A percentile compares a stretch with the other conserved stretches of the same genome.
Evolutionary conservation across 2,797 vertebrate genomes (phyloP).

Genomic region (Microcaecilia unicolor): DNA sequence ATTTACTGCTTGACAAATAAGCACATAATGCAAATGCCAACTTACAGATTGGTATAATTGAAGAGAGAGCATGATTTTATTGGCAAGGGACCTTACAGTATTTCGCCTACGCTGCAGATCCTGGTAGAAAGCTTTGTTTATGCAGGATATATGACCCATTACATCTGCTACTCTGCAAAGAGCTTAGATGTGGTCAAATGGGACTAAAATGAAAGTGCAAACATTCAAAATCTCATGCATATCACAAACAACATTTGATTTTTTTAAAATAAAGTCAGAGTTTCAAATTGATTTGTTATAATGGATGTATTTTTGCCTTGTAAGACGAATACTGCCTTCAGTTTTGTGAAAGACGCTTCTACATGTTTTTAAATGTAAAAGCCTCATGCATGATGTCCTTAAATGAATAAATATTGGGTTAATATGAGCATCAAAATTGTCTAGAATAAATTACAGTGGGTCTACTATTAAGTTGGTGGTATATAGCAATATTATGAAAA

Average conservation of each 20-base stretch:
- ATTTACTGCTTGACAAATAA: slow-evolving; percentile 43
- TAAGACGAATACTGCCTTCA: neutral
- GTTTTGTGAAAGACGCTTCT: neutral
- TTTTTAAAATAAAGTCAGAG: slow-evolving; percentile 1
- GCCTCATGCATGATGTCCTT: neutral
- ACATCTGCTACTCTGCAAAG: neutral
- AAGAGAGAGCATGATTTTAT: slow-evolving; percentile 22
- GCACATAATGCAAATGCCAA: slow-evolving; percentile 29
- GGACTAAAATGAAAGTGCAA: slow-evolving; percentile 1
- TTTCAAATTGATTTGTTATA: slow-evolving; percentile 12
- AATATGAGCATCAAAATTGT: too few relatives aligned
- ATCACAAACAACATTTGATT: neutral
- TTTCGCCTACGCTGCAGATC: slow-evolving; percentile 4
- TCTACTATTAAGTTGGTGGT: too few relatives aligned
- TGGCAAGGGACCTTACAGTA: slow-evolving; percentile 12
- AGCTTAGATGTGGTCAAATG: neutral
- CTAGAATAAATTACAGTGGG: too few relatives aligned
- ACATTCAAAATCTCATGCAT: neutral
- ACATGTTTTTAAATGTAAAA: neutral
- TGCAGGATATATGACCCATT: slow-evolving; percentile 1
- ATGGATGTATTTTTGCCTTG: neutral
- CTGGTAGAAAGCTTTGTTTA: slow-evolving; percentile 27
- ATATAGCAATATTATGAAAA: too few relatives aligned
- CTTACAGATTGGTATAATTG: slow-evolving; percentile 33
- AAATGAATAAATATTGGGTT: too few relatives aligned